phyloP scores from a whole-genome alignment of 92 coral and sea anemone species.

The Pocillopora grandis region DNA sequence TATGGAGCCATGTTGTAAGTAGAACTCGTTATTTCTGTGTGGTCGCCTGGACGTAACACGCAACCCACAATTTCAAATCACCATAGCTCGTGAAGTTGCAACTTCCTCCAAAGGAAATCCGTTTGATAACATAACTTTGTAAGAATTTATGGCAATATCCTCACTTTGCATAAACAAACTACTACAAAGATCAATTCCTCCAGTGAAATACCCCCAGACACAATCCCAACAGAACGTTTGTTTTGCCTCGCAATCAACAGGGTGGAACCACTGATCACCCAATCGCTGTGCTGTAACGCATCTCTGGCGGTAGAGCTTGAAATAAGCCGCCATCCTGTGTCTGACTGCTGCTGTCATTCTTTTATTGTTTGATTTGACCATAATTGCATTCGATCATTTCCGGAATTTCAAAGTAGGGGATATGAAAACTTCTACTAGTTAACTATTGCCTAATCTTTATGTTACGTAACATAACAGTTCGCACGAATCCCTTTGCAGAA shows the following conservation, averaged over 20 bases:
- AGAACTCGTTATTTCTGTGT: slow-evolving; percentile 27
- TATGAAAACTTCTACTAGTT: background rate
- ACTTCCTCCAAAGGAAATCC: slow-evolving; percentile 16
- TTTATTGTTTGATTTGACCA: slow-evolving; percentile 11
- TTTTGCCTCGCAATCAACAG: slow-evolving; percentile 48
- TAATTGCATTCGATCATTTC: slow-evolving; percentile 15
- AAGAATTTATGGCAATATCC: background rate
- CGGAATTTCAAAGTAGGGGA: slow-evolving; percentile 35
- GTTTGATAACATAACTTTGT: slow-evolving; percentile 5
- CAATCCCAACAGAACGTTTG: slow-evolving; percentile 23
- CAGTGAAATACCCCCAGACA: background rate
- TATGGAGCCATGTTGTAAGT: slow-evolving; percentile 30
- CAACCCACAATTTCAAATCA: background rate
- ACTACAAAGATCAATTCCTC: background rate
- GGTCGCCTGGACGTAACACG: background rate
- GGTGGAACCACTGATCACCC: slow-evolving; percentile 54
- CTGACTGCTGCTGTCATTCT: slow-evolving; percentile 8
- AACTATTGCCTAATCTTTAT: background rate
- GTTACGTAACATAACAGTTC: background rate
- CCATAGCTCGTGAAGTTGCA: background rate
- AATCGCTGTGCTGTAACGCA: slow-evolving; percentile 24
- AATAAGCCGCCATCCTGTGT: slow-evolving; percentile 29
- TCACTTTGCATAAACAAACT: background rate
- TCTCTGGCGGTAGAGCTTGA: slow-evolving; percentile 1
- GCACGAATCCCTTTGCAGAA: too few relatives aligned